Conservation (phyloP, 2,113 vertebrate genomes). For the Rousettus leschenaultii region DNA sequence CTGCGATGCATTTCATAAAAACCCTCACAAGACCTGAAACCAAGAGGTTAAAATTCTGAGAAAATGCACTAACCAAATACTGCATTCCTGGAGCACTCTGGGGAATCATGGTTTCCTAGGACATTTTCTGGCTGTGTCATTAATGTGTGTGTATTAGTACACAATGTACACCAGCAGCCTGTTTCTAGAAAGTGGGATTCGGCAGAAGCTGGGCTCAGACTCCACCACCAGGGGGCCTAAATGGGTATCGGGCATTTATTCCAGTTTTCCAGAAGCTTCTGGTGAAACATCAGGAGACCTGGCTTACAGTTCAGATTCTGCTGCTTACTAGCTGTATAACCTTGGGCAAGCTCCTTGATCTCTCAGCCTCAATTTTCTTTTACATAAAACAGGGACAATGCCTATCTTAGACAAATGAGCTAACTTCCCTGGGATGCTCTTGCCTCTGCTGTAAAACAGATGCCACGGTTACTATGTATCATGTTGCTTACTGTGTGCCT, state of each 20-base stretch:
- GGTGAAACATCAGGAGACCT: neutral
- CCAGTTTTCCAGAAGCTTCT: neutral
- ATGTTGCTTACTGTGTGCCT: neutral
- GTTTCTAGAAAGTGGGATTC: constrained; percentile 4
- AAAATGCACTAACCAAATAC: constrained; percentile 50
- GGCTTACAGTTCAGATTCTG: neutral
- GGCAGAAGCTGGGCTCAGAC: neutral
- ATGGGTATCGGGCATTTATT: neutral
- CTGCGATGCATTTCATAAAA: neutral
- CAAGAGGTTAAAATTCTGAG: constrained; percentile 42
- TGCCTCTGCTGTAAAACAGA: neutral
- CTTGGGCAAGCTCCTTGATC: neutral
- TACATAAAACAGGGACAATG: neutral
- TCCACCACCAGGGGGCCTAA: neutral
- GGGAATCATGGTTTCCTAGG: neutral
- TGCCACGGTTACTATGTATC: neutral
- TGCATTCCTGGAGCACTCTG: neutral
- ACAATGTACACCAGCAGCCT: neutral
- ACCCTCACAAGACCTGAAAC: constrained; percentile 23
- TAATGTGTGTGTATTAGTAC: neutral
- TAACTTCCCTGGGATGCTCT: neutral
- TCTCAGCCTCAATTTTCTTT: neutral
- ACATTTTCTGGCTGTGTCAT: neutral
- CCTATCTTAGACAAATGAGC: neutral
- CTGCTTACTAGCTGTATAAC: neutral